These are phyloP conservation scores for Cepaea hortensis DNA, from an alignment of 2,888 invertebrate genomes.

Conservation along the genomic window DNA sequence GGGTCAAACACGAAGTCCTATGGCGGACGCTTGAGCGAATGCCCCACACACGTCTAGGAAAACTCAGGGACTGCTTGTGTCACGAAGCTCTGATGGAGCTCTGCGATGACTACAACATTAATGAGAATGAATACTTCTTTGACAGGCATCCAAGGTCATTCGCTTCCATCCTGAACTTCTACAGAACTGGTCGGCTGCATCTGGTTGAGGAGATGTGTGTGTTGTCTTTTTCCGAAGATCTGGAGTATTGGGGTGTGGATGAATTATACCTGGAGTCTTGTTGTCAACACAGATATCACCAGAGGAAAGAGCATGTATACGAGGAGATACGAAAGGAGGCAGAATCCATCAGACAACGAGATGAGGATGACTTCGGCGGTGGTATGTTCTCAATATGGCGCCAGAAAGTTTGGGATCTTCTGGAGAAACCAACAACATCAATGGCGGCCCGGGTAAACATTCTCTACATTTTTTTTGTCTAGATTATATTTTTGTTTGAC, in stretches of 20 bases:
- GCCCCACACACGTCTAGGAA: constrained; percentile 95
- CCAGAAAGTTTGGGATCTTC: constrained; percentile 97
- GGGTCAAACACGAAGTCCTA: constrained; percentile 93
- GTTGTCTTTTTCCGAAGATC: constrained; percentile 96
- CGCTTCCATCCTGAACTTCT: constrained; percentile 95
- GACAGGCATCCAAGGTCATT: constrained; percentile 98
- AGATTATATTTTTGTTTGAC: no score
- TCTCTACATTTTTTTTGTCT: neutral
- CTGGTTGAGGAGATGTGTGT: constrained; percentile 99
- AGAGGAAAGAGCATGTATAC: constrained; percentile 95
- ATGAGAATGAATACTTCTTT: constrained; percentile 99
- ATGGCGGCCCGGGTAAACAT: constrained; percentile 95
- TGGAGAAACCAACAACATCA: constrained; percentile 97
- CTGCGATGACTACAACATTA: constrained; percentile 97
- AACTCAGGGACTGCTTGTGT: constrained; percentile 94
- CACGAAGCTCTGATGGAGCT: constrained; percentile 90
- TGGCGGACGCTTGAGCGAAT: constrained; percentile 95
- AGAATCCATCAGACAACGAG: constrained; percentile 92
- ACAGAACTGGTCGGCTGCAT: constrained; percentile 97
- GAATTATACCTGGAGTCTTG: constrained; percentile 97
- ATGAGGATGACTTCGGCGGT: constrained; percentile 96
- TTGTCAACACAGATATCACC: constrained; percentile 98
- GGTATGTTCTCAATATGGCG: constrained; percentile 96
- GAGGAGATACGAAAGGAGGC: constrained; percentile 98
- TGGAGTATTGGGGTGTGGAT: constrained; percentile 99